Conservation (phyloP, 2,888 invertebrate genomes). For the Apodemia mormo region DNA sequence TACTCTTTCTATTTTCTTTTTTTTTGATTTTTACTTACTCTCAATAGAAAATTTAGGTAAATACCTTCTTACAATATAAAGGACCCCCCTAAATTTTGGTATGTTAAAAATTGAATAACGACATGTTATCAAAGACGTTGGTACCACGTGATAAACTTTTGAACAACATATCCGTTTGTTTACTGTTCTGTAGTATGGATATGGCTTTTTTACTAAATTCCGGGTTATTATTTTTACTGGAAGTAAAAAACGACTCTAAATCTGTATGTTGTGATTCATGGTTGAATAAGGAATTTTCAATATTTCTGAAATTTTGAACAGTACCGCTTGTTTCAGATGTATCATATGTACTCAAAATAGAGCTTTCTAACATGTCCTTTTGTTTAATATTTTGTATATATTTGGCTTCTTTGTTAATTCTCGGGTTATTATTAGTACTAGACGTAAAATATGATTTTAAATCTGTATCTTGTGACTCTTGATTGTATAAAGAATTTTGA, state of each 20-base stretch:
- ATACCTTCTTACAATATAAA: no score
- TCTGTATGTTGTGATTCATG: neutral
- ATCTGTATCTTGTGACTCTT: neutral
- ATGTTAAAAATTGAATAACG: constrained; percentile 39
- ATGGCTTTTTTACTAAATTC: constrained; percentile 44
- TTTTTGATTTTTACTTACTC: no score
- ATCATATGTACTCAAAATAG: constrained; percentile 20
- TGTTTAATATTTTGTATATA: constrained; percentile 33
- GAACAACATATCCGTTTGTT: constrained; percentile 42
- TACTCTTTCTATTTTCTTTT: no score
- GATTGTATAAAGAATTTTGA: neutral
- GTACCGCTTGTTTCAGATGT: constrained; percentile 19
- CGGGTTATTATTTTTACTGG: constrained; percentile 33
- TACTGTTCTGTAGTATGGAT: constrained; percentile 48
- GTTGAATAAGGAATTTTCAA: neutral
- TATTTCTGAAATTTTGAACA: constrained; percentile 7
- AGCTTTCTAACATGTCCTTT: neutral
- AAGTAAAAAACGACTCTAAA: constrained; percentile 19
- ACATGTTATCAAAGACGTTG: constrained; percentile 42
- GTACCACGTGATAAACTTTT: constrained; percentile 32
- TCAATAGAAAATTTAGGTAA: no score
- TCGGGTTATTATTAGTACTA: no score
- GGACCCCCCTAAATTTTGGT: no score
- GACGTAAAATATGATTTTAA: no score
- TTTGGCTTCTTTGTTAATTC: no score